Evolutionary conservation across 2,113 vertebrate genomes (phyloP), one percentile per base, ranked within the genome.

Genomic region (Puntigrus tetrazona): DNA sequence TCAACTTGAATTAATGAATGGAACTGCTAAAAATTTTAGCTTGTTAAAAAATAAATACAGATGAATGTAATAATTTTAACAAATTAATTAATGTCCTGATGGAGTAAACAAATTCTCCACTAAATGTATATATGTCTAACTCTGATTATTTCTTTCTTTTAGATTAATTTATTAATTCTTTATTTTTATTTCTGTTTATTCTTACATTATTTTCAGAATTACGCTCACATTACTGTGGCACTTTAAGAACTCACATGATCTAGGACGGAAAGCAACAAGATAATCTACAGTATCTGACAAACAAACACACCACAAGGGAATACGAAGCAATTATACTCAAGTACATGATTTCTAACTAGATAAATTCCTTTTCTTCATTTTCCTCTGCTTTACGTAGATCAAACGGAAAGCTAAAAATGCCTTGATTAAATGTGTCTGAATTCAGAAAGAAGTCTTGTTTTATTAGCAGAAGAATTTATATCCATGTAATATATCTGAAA

Each of bases 311-410:
- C 78, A 76, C 63, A 84, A 61, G 55, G 57, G 63, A 81, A 57
- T 16, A 70, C 43, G 47, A 25, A 79, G 84, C 82, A 86, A 89
- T 84, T 89, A 80, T 61, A 47, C 75, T 74, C 25, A 77, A 89
- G 76, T 83, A 77, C 70, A 84, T 63, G 61, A 86, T 86, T 82
- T 29, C 52, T 31, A 59, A 85, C 72, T 22, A 84, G 81, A 80
- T 78, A 86, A 86, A 75, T 82, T 43, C n/a, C 83, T 80, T 75
- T 81, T 83, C 65, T 89, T 87, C 84, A 72, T 59, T 78, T 70
- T 87, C 36, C 70, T 38, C 41, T 74, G 25, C 57, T 65, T 74
- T 6, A 27, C 52, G 20, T 34, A 29, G 45, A 41, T 43, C 14
- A 34, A 36, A 55, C 27, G 14, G 34, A 55, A 14, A 80, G 34